Conservation (phyloP, 2,113 vertebrate genomes). For the Nestor notabilis region DNA sequence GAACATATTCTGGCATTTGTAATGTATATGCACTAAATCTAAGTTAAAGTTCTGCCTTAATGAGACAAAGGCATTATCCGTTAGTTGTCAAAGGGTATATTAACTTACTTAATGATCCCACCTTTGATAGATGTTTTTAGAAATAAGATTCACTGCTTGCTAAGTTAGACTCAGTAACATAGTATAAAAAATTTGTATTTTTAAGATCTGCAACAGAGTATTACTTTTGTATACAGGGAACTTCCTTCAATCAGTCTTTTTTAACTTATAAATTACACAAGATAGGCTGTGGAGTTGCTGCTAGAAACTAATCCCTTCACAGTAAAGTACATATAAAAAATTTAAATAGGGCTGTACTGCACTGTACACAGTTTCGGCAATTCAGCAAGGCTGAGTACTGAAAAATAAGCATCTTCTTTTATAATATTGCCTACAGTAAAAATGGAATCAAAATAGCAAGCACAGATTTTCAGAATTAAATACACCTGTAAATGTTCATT, state of each 20-base stretch:
- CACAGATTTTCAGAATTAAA: background rate
- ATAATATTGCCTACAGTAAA: background rate
- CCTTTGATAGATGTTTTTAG: background rate
- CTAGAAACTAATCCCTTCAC: background rate
- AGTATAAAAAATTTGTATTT: background rate
- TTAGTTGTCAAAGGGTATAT: background rate
- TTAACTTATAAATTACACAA: background rate
- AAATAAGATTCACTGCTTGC: background rate
- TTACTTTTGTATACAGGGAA: background rate
- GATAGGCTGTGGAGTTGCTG: background rate
- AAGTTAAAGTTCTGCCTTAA: background rate
- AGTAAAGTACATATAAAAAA: background rate
- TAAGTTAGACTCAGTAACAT: background rate
- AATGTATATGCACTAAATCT: background rate
- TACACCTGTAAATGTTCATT: background rate
- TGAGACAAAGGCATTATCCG: background rate
- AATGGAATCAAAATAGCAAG: background rate
- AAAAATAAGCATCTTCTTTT: background rate
- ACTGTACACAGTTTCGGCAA: background rate
- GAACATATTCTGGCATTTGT: background rate
- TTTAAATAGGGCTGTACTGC: background rate
- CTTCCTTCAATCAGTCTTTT: background rate
- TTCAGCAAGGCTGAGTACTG: background rate
- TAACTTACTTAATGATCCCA: slow-evolving; percentile 1
- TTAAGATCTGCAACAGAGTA: background rate